Evolutionary conservation across 2,888 invertebrate species (phyloP), one percentile per base, ranked within the genome.

Genomic region (Andrena trimmerana): DNA sequence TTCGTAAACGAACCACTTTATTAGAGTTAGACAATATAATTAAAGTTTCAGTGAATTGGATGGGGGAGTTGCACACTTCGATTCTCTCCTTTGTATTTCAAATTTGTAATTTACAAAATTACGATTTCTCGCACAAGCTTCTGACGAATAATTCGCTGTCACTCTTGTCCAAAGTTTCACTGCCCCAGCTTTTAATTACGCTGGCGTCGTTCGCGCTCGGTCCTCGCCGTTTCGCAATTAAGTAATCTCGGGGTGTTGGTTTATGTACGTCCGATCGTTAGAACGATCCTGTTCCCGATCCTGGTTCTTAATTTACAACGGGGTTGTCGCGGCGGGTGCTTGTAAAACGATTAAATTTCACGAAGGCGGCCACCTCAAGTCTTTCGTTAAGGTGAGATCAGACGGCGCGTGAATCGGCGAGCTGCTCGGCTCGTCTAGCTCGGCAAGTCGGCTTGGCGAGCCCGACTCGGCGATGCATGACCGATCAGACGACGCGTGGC

Each of bases 281-380:
- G 27, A 57, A 10, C 27, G 57, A 57, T 57, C 24, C 57, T 57
- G 57, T 57, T 57, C 57, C 10, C 57, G 57, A 57, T 57, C 57
- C 27, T 2, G 57, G 4, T 27, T 20, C 57, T 57, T 27, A 57
- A 57, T 24, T 57, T 57, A 57, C 57, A 57, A 10, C 27, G 24
- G 52, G 20, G 24, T 20, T 13, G 57, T 24, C 27, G 57, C 5
- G 57, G 20, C 57, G 24, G 24, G 24, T 10, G 57, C 27, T 57
- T 57, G 57, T 57, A 57, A 57, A 20, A 8, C 57, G 57, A 57
- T 57, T 57, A 27, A 57, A 57, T 57, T 57, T 57, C 57, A 57
- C 24, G 57, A 27, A 57, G 57, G 57, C 57, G 10, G 57, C 57
- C 27, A 27, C 57, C 24, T 10, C 27, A 4, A 57, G 57, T 27